Evolutionary conservation across 92 coral and sea anemone species (phyloP), one percentile per base, ranked within the genome.

Genomic region (Palythoa grandis): DNA sequence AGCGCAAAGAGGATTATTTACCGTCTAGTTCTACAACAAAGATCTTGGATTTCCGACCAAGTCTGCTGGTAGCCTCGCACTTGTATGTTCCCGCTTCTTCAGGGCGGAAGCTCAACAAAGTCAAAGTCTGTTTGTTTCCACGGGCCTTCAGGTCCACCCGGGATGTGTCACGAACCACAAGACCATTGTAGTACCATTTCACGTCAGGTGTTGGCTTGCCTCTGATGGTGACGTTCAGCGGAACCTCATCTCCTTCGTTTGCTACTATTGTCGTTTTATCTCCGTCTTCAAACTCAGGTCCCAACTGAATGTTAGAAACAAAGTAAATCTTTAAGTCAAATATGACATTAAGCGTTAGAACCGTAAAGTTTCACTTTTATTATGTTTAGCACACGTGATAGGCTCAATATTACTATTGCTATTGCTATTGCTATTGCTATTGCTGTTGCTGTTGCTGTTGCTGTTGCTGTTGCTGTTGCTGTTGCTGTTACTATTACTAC

Each of bases 161-260:
- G 56, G 86, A 52, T 10, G 90, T 78, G 69, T 91, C 93, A 6
- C 88, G 91, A 69, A 91, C 78, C 52, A 87, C 70, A 65, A 87
- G 70, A 48, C 93, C 93, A 74, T 90, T 88, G 35, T 25, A 79
- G 87, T 85, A 89, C 92, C 92, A 89, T 82, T 89, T 90, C n/a
- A 90, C 87, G 57, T 91, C 88, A 77, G 93, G 91, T 54, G 86
- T 78, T 16, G 93, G 93, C 38, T 91, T 91, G n/a, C 88, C 93
- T 68, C 84, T 87, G 14, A 91, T 65, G 74, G 70, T 87, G 3
- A 88, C 91, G 53, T 78, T 84, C 37, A 91, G 66, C 52, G 89
- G 85, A 11, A 91, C 72, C 63, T 91, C 93, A 37, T 87, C 89
- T 7, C 93, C 86, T 54, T 89, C 91, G 22, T 79, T 77, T 65